Conservation (phyloP, 2,888 invertebrate genomes). For the Lottia scabra region DNA sequence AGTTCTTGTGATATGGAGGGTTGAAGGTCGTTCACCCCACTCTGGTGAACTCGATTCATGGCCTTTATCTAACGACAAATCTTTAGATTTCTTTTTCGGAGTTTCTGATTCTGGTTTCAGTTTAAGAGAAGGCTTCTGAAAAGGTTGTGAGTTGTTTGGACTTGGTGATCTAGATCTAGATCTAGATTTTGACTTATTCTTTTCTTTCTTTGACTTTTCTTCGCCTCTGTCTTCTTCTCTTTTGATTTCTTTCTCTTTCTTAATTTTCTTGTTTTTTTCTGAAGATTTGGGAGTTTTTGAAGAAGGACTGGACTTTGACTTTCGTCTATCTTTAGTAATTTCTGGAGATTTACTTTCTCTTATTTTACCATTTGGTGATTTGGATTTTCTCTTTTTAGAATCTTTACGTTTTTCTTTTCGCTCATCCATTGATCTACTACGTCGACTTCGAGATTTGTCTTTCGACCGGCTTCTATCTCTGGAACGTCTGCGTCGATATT, state of each 20-base stretch:
- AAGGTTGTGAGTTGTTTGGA: no score
- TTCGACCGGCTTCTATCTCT: neutral
- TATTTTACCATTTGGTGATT: neutral
- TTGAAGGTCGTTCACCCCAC: neutral
- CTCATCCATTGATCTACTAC: neutral
- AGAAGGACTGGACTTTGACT: no score
- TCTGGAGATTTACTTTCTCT: neutral
- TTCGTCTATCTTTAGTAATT: neutral
- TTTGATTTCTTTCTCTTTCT: no score
- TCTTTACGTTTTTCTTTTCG: no score
- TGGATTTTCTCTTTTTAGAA: neutral
- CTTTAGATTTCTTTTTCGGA: neutral
- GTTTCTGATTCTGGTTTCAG: no score
- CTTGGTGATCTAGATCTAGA: no score
- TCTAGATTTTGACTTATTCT: no score
- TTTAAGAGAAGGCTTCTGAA: no score
- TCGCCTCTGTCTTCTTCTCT: no score
- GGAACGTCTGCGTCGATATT: neutral
- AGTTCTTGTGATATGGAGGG: neutral
- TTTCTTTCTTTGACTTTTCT: no score
- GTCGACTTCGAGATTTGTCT: neutral
- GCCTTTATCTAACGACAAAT: neutral
- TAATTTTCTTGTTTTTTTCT: no score
- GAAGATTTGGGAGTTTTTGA: no score
- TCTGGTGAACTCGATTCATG: neutral